Evolutionary conservation across 2,797 vertebrate species (phyloP), one percentile per base, ranked within the genome.

Genomic region (Neoniphon sammara): DNA sequence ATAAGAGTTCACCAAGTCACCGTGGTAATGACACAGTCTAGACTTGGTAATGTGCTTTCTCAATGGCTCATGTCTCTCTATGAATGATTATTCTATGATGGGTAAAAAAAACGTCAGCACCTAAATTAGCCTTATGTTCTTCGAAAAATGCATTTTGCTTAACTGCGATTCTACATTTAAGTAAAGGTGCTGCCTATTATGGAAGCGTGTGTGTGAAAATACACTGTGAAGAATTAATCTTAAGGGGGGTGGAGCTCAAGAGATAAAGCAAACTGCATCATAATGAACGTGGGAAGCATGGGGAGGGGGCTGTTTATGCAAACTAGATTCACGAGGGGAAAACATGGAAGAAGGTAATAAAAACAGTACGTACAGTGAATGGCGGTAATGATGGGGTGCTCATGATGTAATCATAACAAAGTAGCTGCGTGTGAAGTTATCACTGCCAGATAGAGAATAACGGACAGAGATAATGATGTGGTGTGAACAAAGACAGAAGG

Each of bases 251-350:
- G 88, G 89, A 88, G 88, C 74, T 80, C 73, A 49, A 47, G 53
- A 88, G 67, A 74, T 46, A 81, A 78, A 78, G 78, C 71, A 83
- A 90, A 88, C 50, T 68, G 73, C 25, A 81, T 47, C 76, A 80
- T 91, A 87, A 91, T 91, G 78, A 91, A 80, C 54, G 88, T 84
- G 78, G 88, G 87, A 78, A 44, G 15, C 21, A 44, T 60, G 21
- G 34, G 52, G 34, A 12, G 85, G 81, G 64, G 63, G 75, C 31
- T 81, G 81, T 89, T 90, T 90, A 90, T 91, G 88, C 84, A 86
- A 90, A 90, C 34, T 70, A 30, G 53, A 83, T 87, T 80, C 83
- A 71, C 57, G 30, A 78, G 80, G 73, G 74, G 56, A 78, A 80
- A 65, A 61, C 50, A 17, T 52, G 55, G 25, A 77, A 62, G 58